A percentile compares a stretch with the other conserved stretches of the same genome.
Evolutionary conservation across 2,888 invertebrate genomes (phyloP).

Genomic region (Drosophila pseudotakahashii): DNA sequence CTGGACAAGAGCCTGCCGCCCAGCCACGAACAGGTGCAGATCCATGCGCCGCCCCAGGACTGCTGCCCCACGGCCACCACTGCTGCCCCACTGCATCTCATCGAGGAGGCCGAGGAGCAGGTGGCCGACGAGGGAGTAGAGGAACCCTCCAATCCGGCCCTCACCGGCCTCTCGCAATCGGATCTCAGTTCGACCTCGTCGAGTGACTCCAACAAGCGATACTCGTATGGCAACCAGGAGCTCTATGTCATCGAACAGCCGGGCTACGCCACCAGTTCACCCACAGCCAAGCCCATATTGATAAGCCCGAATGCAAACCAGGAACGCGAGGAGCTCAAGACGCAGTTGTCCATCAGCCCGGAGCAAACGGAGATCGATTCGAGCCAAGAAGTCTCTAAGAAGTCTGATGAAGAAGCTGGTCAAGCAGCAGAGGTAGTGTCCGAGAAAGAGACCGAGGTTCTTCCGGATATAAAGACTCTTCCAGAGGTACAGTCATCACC

Average conservation of each 20-base stretch:
- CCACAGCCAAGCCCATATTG: constrained; percentile 49
- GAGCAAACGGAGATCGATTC: neutral
- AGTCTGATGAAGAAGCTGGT: neutral
- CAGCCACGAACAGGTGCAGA: constrained; percentile 83
- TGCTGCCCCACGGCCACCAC: constrained; percentile 53
- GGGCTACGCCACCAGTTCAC: constrained; percentile 86
- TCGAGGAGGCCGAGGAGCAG: constrained; percentile 79
- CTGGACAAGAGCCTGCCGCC: constrained; percentile 61
- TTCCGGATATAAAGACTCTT: constrained; percentile 29
- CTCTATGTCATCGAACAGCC: constrained; percentile 90
- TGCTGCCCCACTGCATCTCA: constrained; percentile 77
- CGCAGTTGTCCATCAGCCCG: neutral
- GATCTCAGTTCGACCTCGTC: constrained; percentile 90
- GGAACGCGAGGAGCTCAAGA: constrained; percentile 10
- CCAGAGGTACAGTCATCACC: neutral
- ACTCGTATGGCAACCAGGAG: constrained; percentile 92
- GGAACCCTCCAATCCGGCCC: constrained; percentile 60
- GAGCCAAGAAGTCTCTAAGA: neutral
- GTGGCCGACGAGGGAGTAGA: constrained; percentile 62
- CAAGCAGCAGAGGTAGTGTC: no score
- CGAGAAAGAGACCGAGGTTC: neutral
- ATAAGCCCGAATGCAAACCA: constrained; percentile 29
- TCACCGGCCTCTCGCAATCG: constrained; percentile 92
- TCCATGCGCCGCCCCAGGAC: constrained; percentile 82
- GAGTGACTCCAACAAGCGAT: constrained; percentile 89